Evolutionary conservation across 23 tunicate genomes (phyloP).

Genomic region (Diplosoma virens): DNA sequence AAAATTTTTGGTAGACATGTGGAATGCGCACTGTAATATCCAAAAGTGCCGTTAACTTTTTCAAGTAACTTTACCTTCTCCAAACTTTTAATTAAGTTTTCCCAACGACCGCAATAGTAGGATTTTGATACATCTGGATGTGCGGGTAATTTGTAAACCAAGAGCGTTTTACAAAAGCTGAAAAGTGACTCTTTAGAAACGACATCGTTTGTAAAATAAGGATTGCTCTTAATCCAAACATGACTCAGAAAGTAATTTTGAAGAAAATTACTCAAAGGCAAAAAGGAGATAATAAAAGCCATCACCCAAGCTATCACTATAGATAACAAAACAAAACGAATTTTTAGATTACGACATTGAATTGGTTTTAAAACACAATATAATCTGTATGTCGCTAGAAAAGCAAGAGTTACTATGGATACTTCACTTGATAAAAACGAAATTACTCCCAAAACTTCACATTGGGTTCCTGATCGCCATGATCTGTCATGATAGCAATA

Average conservation of each 20-base stretch:
- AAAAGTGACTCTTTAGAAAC: neutral
- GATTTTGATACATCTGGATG: neutral
- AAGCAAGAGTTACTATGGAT: slow-evolving; percentile 42
- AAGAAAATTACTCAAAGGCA: slow-evolving; percentile 22
- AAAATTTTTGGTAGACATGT: slow-evolving; percentile 73
- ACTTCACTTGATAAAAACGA: slow-evolving; percentile 54
- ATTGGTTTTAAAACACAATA: slow-evolving; percentile 62
- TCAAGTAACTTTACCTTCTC: neutral
- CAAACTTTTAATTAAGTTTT: neutral
- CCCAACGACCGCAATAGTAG: neutral
- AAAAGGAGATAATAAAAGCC: slow-evolving; percentile 30
- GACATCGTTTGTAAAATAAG: slow-evolving; percentile 40
- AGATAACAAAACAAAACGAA: slow-evolving; percentile 9
- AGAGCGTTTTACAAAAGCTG: neutral
- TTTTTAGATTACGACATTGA: slow-evolving; percentile 38
- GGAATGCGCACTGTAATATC: slow-evolving; percentile 73
- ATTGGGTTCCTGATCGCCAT: slow-evolving; percentile 56
- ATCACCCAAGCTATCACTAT: slow-evolving; percentile 42
- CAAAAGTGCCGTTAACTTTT: slow-evolving; percentile 39
- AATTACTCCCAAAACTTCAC: slow-evolving; percentile 48
- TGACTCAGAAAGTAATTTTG: slow-evolving; percentile 30
- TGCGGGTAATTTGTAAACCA: neutral
- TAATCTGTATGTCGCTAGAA: slow-evolving; percentile 57
- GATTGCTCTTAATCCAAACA: slow-evolving; percentile 34
- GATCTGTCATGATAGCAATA: slow-evolving; percentile 52